Evolutionary conservation across 1,140 invertebrate species (phyloP).

Genomic region (Caenorhabditis remanei): DNA sequence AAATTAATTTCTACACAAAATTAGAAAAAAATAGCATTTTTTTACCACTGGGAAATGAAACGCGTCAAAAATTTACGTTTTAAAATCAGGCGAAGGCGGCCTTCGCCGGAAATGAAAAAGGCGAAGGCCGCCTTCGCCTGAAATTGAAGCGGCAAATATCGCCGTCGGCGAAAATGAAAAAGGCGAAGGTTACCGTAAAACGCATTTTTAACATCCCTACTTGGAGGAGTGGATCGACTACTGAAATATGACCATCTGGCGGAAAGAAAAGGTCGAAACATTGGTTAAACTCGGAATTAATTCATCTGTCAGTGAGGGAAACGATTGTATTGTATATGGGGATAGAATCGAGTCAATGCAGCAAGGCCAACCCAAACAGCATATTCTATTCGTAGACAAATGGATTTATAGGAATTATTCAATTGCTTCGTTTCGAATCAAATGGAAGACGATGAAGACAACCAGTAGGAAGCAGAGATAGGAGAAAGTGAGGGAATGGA

Average conservation of each 20-base stretch:
- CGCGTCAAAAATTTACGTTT: no score
- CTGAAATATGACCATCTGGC: not conserved
- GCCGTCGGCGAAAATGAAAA: no score
- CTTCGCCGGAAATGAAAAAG: no score
- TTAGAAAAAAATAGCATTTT: no score
- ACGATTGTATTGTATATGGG: not conserved
- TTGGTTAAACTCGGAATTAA: not conserved
- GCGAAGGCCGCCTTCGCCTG: no score
- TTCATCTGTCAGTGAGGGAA: not conserved
- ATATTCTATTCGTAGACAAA: not conserved
- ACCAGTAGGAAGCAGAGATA: not conserved
- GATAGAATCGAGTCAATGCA: not conserved
- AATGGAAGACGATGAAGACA: conserved; percentile 9
- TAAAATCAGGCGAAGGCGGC: no score
- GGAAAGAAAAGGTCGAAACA: not conserved
- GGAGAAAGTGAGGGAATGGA: not conserved
- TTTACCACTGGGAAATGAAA: no score
- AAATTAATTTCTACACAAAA: no score
- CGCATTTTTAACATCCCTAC: no score
- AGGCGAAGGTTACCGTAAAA: no score
- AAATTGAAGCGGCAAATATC: no score
- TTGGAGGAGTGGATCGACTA: no score
- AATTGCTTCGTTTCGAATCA: not conserved
- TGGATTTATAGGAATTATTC: conserved; percentile 20
- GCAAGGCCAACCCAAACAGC: not conserved